Evolutionary conservation across 2,888 invertebrate genomes (phyloP).

Genomic region (Acleris laterana): DNA sequence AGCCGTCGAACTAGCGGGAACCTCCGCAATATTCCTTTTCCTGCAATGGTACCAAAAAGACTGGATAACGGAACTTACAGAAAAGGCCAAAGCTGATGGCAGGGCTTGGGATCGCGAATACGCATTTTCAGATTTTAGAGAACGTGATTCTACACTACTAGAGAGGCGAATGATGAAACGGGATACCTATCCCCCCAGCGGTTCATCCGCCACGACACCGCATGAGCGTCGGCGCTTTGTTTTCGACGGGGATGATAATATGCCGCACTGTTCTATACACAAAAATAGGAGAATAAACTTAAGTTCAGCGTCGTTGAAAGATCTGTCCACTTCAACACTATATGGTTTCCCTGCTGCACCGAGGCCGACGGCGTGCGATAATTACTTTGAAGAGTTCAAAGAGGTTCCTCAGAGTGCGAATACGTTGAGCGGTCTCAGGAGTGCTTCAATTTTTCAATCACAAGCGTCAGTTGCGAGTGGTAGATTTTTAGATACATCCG

Average conservation of each 20-base stretch:
- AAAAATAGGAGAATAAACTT: constrained; percentile 79
- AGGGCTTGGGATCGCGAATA: constrained; percentile 81
- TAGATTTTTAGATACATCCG: constrained; percentile 88
- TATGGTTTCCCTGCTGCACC: constrained; percentile 88
- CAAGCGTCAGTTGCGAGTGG: constrained; percentile 87
- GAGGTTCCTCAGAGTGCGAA: constrained; percentile 82
- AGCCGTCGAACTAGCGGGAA: constrained; percentile 93
- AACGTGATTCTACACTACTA: constrained; percentile 71
- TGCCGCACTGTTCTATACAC: constrained; percentile 84
- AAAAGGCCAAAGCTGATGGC: constrained; percentile 78
- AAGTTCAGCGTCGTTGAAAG: constrained; percentile 84
- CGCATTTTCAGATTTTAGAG: constrained; percentile 77
- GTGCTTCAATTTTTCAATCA: constrained; percentile 80
- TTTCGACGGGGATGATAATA: constrained; percentile 84
- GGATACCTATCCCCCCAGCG: constrained; percentile 74
- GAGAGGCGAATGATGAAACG: constrained; percentile 79
- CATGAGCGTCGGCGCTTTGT: constrained; percentile 86
- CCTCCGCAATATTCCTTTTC: constrained; percentile 94
- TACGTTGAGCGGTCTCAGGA: constrained; percentile 74
- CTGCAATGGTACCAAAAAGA: constrained; percentile 91
- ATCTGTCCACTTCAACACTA: constrained; percentile 81
- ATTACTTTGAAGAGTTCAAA: constrained; percentile 83
- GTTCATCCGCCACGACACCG: constrained; percentile 77
- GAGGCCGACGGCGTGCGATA: constrained; percentile 85
- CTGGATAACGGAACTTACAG: constrained; percentile 81